phyloP scores from a whole-genome alignment of 1,140 invertebrate species.

The Cydia pomonella region DNA sequence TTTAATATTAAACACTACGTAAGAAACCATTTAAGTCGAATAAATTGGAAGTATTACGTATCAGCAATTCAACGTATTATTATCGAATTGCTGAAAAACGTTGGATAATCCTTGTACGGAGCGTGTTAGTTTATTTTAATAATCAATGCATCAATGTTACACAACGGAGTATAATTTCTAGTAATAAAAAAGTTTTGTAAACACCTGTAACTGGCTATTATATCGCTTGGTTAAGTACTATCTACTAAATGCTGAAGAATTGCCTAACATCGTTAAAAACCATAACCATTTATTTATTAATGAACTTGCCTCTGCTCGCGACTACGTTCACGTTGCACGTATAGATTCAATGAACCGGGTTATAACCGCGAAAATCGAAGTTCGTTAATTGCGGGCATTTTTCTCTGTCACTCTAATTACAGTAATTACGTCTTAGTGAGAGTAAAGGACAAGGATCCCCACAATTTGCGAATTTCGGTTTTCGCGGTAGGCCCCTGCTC shows the following conservation, averaged over 20 bases:
- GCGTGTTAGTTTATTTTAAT: constrained; percentile 2
- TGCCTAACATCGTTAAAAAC: too few species aligned
- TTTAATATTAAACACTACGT: not conserved
- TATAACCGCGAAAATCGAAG: too few species aligned
- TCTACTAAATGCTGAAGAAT: not conserved
- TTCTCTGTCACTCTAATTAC: too few species aligned
- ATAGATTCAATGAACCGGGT: too few species aligned
- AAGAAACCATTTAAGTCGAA: not conserved
- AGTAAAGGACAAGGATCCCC: too few species aligned
- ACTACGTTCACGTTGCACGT: too few species aligned
- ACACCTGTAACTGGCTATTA: not conserved
- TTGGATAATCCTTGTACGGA: constrained; percentile 6
- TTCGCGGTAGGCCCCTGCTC: too few species aligned
- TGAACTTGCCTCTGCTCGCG: too few species aligned
- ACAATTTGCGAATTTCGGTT: too few species aligned
- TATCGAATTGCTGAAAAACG: not conserved
- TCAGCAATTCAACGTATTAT: constrained; percentile 1
- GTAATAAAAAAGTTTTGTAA: not conserved
- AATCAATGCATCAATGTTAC: not conserved
- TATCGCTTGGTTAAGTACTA: not conserved
- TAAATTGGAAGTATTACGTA: constrained; percentile 19
- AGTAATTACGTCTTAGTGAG: too few species aligned
- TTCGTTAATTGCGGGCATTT: too few species aligned
- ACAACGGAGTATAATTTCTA: not conserved
- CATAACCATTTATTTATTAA: too few species aligned